Percentiles rank a stretch among this genome's conserved stretches.
These are phyloP conservation scores for Euspilapteryx auroguttella DNA, from an alignment of 2,888 invertebrate species.

Conservation along the genomic window DNA sequence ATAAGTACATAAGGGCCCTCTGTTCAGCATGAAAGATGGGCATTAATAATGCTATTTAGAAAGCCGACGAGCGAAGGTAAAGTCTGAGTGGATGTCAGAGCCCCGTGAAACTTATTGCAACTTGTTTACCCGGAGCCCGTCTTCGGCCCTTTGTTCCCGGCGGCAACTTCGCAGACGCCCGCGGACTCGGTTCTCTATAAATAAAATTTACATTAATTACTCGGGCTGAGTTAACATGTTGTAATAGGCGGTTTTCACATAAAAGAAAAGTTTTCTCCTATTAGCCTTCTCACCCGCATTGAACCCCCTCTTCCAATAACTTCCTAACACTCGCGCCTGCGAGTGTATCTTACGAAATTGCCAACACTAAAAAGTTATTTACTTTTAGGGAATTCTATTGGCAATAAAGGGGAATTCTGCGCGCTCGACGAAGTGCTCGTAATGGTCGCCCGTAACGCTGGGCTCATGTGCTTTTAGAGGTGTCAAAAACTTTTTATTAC, in stretches of 20 bases:
- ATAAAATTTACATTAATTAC: conserved; percentile 46
- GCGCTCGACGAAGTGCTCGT: conserved; percentile 17
- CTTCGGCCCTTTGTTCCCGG: conserved; percentile 37
- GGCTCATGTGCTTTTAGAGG: too few species aligned
- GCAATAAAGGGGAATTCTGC: conserved; percentile 19
- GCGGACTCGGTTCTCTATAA: conserved; percentile 33
- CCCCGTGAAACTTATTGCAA: conserved; percentile 42
- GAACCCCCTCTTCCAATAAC: too few species aligned
- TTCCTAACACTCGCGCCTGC: not conserved
- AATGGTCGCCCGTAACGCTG: conserved; percentile 21
- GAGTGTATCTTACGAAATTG: conserved; percentile 6
- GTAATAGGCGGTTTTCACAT: conserved; percentile 13
- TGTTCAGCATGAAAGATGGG: conserved; percentile 9
- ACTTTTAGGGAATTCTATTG: conserved; percentile 20
- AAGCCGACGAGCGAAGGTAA: conserved; percentile 12
- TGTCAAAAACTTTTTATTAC: too few species aligned
- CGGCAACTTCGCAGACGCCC: conserved; percentile 33
- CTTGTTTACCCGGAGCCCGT: conserved; percentile 37
- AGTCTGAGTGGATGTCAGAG: conserved; percentile 21
- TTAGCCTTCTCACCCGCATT: too few species aligned
- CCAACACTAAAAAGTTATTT: conserved; percentile 17
- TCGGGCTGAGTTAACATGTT: conserved; percentile 12
- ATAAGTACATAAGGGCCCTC: not conserved
- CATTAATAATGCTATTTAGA: conserved; percentile 30
- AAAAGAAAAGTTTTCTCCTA: conserved; percentile 2